Percentiles rank a stretch among this genome's conserved stretches.
phyloP scores from a whole-genome alignment of 2,888 invertebrate genomes.

The Drosophila ustulata region DNA sequence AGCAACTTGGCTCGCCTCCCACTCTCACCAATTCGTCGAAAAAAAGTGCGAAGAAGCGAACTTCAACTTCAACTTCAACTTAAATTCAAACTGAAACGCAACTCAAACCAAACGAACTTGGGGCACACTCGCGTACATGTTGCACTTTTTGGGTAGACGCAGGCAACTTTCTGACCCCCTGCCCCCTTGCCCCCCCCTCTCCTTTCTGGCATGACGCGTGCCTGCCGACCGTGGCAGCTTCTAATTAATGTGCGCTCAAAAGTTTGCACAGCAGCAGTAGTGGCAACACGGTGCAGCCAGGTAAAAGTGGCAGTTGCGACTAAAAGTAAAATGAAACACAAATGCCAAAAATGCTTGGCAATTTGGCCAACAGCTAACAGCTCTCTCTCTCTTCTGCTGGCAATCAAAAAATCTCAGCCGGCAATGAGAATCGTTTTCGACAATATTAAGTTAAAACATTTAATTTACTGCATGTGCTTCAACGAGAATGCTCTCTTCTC shows the following conservation, averaged over 20 bases:
- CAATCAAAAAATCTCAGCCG: conserved; percentile 55
- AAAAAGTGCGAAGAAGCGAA: conserved; percentile 5
- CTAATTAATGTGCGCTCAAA: conserved; percentile 76
- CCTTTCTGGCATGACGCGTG: conserved; percentile 36
- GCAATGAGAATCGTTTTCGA: conserved; percentile 58
- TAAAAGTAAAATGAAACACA: conserved; percentile 54
- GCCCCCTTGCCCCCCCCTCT: conserved; percentile 43
- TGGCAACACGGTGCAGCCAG: conserved; percentile 15
- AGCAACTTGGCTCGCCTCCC: conserved; percentile 47
- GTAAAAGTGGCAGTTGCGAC: conserved; percentile 23
- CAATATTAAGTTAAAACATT: conserved; percentile 72
- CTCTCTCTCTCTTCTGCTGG: conserved; percentile 15
- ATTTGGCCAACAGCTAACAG: conserved; percentile 31
- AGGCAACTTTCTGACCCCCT: conserved; percentile 55
- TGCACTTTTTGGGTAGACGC: conserved; percentile 52
- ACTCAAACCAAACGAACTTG: conserved; percentile 55
- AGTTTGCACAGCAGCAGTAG: conserved; percentile 52
- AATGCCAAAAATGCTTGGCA: conserved; percentile 56
- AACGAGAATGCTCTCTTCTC: conserved; percentile 12
- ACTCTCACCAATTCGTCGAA: conserved; percentile 21
- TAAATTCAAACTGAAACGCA: conserved; percentile 65
- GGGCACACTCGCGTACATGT: conserved; percentile 50
- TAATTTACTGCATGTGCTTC: conserved; percentile 69
- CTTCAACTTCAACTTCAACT: conserved; percentile 54
- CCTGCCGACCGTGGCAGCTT: conserved; percentile 75